Percentiles rank a stretch among this genome's conserved stretches.
These are phyloP conservation scores for Cryptocephalus moraei DNA, from an alignment of 2,888 invertebrate genomes.

Conservation along the genomic window DNA sequence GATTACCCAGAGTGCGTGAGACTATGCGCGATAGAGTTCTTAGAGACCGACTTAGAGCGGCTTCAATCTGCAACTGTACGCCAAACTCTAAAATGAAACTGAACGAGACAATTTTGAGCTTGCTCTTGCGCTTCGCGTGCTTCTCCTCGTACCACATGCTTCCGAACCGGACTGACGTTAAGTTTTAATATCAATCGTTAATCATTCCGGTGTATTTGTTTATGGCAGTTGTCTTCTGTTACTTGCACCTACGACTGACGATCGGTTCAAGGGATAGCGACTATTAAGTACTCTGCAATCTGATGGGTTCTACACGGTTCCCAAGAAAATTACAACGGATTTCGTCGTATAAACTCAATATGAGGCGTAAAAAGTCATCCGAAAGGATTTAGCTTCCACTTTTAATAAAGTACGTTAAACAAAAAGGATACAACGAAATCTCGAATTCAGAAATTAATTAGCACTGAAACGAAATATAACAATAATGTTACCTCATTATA, in stretches of 20 bases:
- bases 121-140: slow-evolving; percentile 25
- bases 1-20: slow-evolving; percentile 8
- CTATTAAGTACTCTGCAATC: too few relatives aligned
- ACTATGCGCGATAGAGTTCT: slow-evolving; percentile 3
- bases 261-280: too few relatives aligned
- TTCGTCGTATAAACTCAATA: too few relatives aligned
- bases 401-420: too few relatives aligned
- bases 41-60: slow-evolving; percentile 6
- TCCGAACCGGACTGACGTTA: background rate
- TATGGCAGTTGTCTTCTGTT: background rate
- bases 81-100: slow-evolving; percentile 20
- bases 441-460: too few relatives aligned
- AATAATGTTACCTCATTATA: too few relatives aligned
- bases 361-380: too few relatives aligned
- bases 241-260: background rate
- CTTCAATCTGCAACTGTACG: slow-evolving; percentile 33
- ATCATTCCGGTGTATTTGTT: background rate
- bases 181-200: background rate
- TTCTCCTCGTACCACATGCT: background rate
- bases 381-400: too few relatives aligned
- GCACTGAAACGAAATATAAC: too few relatives aligned
- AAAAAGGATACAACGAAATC: too few relatives aligned
- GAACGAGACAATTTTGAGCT: slow-evolving; percentile 22
- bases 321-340: too few relatives aligned
- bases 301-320: too few relatives aligned